Conservation (phyloP, 1,140 invertebrate genomes). For the Andricus grossulariae region DNA sequence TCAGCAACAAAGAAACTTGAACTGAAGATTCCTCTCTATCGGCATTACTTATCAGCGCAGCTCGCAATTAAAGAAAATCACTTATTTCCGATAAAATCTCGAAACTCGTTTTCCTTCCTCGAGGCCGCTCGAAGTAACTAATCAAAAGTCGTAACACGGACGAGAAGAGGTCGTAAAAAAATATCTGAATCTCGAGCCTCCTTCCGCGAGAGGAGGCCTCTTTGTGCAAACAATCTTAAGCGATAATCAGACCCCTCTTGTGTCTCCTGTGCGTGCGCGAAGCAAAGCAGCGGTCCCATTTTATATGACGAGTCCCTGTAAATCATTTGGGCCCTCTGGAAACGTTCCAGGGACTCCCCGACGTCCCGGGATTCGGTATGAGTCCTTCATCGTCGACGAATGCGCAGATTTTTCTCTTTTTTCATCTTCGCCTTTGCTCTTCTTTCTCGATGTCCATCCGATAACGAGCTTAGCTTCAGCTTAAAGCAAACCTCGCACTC, state of each 20-base stretch:
- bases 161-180: constrained; percentile 66
- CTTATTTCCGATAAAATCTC: constrained; percentile 21
- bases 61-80: constrained; percentile 28
- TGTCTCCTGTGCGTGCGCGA: constrained; percentile 60
- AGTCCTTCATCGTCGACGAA: constrained; percentile 50
- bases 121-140: constrained; percentile 44
- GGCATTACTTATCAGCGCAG: background rate
- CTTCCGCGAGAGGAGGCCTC: constrained; percentile 57
- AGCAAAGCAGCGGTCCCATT: constrained; percentile 63
- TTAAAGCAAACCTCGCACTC: constrained; percentile 33
- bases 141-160: constrained; percentile 57
- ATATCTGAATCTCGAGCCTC: constrained; percentile 72
- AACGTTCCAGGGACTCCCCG: constrained; percentile 55
- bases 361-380: constrained; percentile 64
- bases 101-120: constrained; percentile 23
- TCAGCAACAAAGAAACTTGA: background rate
- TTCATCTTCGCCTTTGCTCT: constrained; percentile 52
- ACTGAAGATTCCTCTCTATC: constrained; percentile 1
- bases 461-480: constrained; percentile 64
- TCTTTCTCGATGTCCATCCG: constrained; percentile 60
- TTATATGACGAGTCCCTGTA: constrained; percentile 67
- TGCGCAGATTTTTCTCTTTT: constrained; percentile 44
- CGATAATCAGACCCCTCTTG: constrained; percentile 73
- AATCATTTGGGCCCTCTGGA: constrained; percentile 68
- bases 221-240: constrained; percentile 71